These are phyloP conservation scores for Synodontis membranacea DNA, from an alignment of 2,113 vertebrate species.

Conservation along the genomic window DNA sequence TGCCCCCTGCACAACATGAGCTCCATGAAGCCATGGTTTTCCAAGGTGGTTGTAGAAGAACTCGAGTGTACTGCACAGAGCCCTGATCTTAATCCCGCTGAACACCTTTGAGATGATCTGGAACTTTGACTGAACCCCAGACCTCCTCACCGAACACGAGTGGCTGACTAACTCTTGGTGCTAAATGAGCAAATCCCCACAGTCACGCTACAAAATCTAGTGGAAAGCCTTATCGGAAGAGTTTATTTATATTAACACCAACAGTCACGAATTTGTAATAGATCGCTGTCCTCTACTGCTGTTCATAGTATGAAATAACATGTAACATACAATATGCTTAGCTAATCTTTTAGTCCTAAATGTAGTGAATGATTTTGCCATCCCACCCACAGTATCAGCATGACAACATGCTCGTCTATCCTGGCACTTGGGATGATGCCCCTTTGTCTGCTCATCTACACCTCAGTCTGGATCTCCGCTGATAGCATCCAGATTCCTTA, in stretches of 20 bases:
- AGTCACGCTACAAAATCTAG: background rate
- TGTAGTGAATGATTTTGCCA: background rate
- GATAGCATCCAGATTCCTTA: conserved; percentile 83
- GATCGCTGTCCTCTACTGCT: background rate
- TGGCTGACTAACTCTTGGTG: background rate
- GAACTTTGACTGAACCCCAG: background rate
- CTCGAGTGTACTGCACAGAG: background rate
- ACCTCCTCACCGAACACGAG: background rate
- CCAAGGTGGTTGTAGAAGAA: background rate
- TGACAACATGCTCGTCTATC: conserved; percentile 93
- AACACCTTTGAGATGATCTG: background rate
- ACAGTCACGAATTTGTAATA: background rate
- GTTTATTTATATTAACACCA: background rate
- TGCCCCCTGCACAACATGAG: background rate
- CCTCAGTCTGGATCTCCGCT: conserved; percentile 80
- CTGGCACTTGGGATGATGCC: conserved; percentile 98
- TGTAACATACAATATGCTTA: background rate
- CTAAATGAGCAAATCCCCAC: too few species aligned
- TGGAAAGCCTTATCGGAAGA: background rate
- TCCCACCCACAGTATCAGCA: conserved; percentile 81
- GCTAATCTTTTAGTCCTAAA: background rate
- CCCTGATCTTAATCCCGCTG: background rate
- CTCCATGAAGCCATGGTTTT: background rate
- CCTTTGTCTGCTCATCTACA: conserved; percentile 88
- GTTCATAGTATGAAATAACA: background rate